Conservation (phyloP, 2,797 vertebrate species). For the Cynopterus sphinx region DNA sequence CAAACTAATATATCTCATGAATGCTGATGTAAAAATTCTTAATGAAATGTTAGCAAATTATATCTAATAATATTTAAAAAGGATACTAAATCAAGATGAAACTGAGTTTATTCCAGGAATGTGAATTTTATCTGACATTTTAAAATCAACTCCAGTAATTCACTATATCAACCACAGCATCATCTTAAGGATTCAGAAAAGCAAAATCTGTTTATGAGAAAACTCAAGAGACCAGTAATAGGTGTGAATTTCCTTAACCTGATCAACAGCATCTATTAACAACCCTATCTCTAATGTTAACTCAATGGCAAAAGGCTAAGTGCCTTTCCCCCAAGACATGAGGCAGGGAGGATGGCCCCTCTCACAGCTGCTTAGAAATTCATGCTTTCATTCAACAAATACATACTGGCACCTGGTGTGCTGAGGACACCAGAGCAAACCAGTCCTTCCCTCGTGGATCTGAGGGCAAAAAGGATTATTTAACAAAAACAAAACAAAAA, state of each 20-base stretch:
- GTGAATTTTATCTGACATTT: neutral
- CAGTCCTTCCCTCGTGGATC: neutral
- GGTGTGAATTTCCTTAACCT: neutral
- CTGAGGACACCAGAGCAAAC: neutral
- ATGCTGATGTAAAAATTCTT: neutral
- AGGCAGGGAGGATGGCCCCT: no score
- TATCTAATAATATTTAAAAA: neutral
- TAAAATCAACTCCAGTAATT: neutral
- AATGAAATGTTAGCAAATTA: neutral
- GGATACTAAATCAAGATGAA: neutral
- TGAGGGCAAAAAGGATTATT: neutral
- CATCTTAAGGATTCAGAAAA: neutral
- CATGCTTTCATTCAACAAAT: neutral
- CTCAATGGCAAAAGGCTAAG: neutral
- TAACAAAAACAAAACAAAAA: neutral
- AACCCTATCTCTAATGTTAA: neutral
- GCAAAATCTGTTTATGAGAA: neutral
- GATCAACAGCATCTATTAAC: neutral
- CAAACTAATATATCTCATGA: neutral
- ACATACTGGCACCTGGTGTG: neutral
- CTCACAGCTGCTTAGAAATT: neutral
- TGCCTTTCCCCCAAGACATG: neutral
- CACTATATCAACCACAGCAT: neutral
- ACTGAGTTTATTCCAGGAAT: neutral
- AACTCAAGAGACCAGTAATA: neutral